These are phyloP conservation scores for Drosophila mayri DNA, from an alignment of 1,140 invertebrate species.

Conservation along the genomic window DNA sequence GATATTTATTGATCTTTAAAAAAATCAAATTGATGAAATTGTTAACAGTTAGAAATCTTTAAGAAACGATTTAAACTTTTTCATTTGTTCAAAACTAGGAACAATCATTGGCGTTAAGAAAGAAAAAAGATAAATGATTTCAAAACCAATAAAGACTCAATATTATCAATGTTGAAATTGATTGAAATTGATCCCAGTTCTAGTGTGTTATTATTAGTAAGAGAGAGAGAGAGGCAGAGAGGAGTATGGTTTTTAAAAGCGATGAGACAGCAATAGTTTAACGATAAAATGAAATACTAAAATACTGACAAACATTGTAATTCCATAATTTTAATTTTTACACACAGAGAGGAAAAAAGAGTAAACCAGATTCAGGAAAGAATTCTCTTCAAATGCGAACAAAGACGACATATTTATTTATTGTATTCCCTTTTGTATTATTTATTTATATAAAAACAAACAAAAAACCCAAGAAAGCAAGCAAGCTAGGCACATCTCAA, in stretches of 20 bases:
- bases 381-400: conserved; percentile 55
- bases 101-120: background rate
- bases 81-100: background rate
- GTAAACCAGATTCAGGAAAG: conserved; percentile 32
- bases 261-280: conserved; percentile 60
- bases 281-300: conserved; percentile 32
- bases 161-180: background rate
- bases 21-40: background rate
- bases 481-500: conserved; percentile 23
- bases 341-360: conserved; percentile 23
- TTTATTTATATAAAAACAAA: too few relatives aligned
- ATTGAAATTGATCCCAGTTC: background rate
- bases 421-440: conserved; percentile 65
- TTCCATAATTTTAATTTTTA: conserved; percentile 50
- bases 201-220: conserved; percentile 75
- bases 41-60: too few relatives aligned
- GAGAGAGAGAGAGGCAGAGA: conserved; percentile 41
- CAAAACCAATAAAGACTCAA: background rate
- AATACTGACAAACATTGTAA: conserved; percentile 39
- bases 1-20: background rate
- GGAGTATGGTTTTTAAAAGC: conserved; percentile 68
- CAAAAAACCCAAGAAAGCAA: too few relatives aligned
- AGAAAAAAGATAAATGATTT: background rate
- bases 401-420: conserved; percentile 64
- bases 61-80: background rate